phyloP scores from a whole-genome alignment of 2,888 invertebrate genomes.

The Beris morrisii region DNA sequence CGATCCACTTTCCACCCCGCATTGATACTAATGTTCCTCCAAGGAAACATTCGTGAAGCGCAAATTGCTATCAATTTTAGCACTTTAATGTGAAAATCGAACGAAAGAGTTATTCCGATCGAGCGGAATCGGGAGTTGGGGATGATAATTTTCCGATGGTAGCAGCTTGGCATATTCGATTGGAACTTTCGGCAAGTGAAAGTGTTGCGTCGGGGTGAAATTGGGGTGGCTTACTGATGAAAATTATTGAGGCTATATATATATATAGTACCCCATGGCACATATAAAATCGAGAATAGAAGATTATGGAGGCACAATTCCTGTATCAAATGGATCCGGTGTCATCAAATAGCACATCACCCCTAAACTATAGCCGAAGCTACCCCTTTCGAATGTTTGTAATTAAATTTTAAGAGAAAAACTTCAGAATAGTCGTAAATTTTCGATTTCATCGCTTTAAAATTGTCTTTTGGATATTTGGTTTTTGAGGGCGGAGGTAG shows the following conservation, averaged over 20 bases:
- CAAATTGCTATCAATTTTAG: conserved; percentile 40
- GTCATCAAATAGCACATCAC: conserved; percentile 34
- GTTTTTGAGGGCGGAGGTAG: not conserved
- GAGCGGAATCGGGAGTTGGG: not conserved
- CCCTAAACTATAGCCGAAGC: conserved; percentile 2
- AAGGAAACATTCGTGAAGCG: conserved; percentile 38
- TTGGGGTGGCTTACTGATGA: conserved; percentile 17
- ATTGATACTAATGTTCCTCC: conserved; percentile 36
- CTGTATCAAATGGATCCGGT: conserved; percentile 34
- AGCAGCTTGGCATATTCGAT: conserved; percentile 25
- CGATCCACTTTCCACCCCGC: not conserved
- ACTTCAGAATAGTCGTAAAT: conserved; percentile 39
- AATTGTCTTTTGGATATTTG: conserved; percentile 11
- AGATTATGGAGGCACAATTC: conserved; percentile 28
- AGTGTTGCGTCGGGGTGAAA: not conserved
- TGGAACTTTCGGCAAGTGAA: not conserved
- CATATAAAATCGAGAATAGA: not conserved
- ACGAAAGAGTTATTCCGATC: conserved; percentile 35
- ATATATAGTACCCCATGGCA: not conserved
- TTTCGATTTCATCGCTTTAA: conserved; percentile 37
- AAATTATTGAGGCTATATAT: conserved; percentile 21
- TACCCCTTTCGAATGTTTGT: conserved; percentile 20
- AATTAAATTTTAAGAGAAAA: conserved; percentile 38
- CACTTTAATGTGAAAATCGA: conserved; percentile 40
- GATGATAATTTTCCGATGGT: not conserved